Evolutionary conservation across 2,888 invertebrate species (phyloP).

Genomic region (Plusia festucae): DNA sequence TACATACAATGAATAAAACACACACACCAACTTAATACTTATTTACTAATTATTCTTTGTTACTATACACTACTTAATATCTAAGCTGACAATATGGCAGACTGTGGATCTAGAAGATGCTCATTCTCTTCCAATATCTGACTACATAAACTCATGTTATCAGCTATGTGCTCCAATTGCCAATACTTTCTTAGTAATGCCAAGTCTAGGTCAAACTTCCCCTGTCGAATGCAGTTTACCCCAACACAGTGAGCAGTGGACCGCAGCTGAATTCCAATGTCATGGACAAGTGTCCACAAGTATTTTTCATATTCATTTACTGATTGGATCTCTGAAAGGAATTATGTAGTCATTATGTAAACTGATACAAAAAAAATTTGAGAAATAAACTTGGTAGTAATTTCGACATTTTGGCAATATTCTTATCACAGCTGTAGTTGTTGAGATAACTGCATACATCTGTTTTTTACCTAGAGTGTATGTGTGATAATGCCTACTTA

Average conservation of each 20-base stretch:
- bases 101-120: conserved; percentile 78
- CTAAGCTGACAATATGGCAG: conserved; percentile 71
- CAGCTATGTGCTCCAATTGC: conserved; percentile 91
- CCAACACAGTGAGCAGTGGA: conserved; percentile 94
- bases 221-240: conserved; percentile 95
- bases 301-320: conserved; percentile 95
- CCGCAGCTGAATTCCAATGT: conserved; percentile 94
- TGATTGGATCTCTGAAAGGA: conserved; percentile 94
- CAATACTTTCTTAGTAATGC: conserved; percentile 96
- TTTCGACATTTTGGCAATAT: no score
- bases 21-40: conserved; percentile 5
- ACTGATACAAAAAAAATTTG: no score
- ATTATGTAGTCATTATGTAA: no score
- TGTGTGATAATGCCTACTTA: conserved; percentile 63
- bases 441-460: no score
- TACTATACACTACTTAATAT: conserved; percentile 12
- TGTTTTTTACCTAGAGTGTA: no score
- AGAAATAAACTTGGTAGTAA: no score
- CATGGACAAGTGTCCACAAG: conserved; percentile 94
- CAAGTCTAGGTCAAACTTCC: conserved; percentile 93
- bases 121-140: conserved; percentile 87
- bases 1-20: background rate
- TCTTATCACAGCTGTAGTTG: no score
- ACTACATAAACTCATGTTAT: conserved; percentile 90
- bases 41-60: conserved; percentile 32